Base-by-base conservation (phyloP, 2,797 vertebrate species). In the Sternarchorhynchus goeldii region DNA sequence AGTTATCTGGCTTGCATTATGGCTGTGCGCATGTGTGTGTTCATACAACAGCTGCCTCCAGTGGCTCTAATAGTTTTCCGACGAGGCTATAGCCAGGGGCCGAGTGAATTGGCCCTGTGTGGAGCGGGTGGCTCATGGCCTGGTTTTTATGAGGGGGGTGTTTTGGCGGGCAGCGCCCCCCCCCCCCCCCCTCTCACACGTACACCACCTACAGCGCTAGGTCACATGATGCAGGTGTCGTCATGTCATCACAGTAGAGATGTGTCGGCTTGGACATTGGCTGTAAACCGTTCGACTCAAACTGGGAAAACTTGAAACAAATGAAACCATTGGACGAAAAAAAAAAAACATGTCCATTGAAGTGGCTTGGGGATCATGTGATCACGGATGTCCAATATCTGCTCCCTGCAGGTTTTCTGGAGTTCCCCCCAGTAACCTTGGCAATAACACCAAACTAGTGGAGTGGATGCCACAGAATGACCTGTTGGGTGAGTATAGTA, bases 391-490 rank as follows among this genome's bases (percentile, higher is more conserved):
- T 57, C 21, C 18, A 18, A 36, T 63, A 41, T 20, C 21, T 69
- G 68, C 55, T 77, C 20, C 57, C 31, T 87, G 63, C 83, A 99
- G 98, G 87, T 99, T 97, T 93, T 97, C 97, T 77, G 98, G 98
- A 87, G 92, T 92, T 67, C 94, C 94, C 81, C 98, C 98, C 50
- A 93, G 89, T 88, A 98, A 97, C 89, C 93, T 99, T 74, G 96
- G 96, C 80, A 98, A 96, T 89, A 99, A 99, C 87, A 99, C 97
- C 6, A 98, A 96, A 86, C 96, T 99, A 39, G 95, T 98, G 83
- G 97, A 99, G 62, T 99, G 98, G 98, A 91, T 99, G 92, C 98
- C 98, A 18, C 98, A 99, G 86, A 99, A 99, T 4, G 98, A 99
- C 86, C 91, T 99, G 75, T 91, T 99, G 80, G 98, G 98, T 98